Evolutionary conservation across 2,888 invertebrate species (phyloP).

Genomic region (Leuctra nigra): DNA sequence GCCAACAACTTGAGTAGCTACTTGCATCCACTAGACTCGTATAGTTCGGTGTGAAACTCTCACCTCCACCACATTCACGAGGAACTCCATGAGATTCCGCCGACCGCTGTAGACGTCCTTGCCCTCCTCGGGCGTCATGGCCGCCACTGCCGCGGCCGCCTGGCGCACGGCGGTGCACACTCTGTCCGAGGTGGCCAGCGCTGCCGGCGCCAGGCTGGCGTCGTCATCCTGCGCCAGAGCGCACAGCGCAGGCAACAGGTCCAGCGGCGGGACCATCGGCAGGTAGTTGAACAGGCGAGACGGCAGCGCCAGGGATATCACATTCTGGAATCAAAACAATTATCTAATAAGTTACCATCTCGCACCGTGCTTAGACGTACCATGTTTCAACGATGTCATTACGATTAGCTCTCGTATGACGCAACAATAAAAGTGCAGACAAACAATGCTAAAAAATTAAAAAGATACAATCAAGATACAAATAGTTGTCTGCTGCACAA

Average conservation of each 20-base stretch:
- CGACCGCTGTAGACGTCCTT: constrained; percentile 44
- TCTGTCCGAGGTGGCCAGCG: background rate
- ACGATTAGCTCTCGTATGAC: no score
- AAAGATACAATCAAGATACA: no score
- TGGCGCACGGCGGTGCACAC: background rate
- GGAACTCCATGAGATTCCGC: constrained; percentile 47
- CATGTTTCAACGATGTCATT: no score
- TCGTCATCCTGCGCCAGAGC: background rate
- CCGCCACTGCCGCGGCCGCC: constrained; percentile 37
- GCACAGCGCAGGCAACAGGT: constrained; percentile 31
- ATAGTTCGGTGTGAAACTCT: no score
- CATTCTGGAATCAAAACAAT: background rate
- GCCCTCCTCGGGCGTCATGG: constrained; percentile 40
- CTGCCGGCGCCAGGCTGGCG: background rate
- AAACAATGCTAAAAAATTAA: no score
- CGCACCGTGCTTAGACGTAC: no score
- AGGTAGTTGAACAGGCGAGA: background rate
- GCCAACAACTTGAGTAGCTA: no score
- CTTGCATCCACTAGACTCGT: no score
- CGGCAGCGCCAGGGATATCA: background rate
- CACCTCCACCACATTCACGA: constrained; percentile 58
- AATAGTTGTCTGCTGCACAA: no score
- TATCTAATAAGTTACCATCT: no score
- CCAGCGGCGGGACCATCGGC: background rate
- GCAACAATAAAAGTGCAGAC: no score